A percentile compares a stretch with the other conserved stretches of the same genome.
phyloP scores from a whole-genome alignment of 2,888 invertebrate species.

The Coecobrya sp. region DNA sequence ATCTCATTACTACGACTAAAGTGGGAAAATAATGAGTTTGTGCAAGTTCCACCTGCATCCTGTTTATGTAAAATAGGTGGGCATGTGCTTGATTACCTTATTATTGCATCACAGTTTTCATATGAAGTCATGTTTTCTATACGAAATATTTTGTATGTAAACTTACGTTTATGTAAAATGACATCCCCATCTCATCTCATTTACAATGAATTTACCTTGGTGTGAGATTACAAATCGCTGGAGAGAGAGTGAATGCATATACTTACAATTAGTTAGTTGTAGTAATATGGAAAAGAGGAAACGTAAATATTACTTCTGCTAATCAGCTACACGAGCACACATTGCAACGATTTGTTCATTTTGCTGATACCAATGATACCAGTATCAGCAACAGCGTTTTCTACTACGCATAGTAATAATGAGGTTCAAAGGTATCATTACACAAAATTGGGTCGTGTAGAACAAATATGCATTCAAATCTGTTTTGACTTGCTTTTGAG shows the following conservation, averaged over 20 bases:
- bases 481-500: background rate
- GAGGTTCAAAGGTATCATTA: background rate
- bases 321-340: constrained; percentile 2
- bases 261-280: too few species aligned
- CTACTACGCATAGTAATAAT: background rate
- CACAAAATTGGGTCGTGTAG: background rate
- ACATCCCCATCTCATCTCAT: background rate
- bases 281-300: background rate
- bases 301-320: background rate
- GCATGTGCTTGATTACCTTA: background rate
- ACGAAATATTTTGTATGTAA: too few species aligned
- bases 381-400: background rate
- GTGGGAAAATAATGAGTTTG: background rate
- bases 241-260: too few species aligned
- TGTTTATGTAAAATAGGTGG: background rate
- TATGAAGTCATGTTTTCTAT: background rate
- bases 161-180: background rate
- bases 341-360: background rate
- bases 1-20: background rate
- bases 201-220: background rate
- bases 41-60: background rate
- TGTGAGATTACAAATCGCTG: background rate
- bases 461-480: background rate
- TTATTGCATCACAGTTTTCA: background rate
- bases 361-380: too few species aligned